Evolutionary conservation across 2,888 invertebrate species (phyloP), one percentile per base, ranked within the genome.

Genomic region (Stenchaetothrips biformis): DNA sequence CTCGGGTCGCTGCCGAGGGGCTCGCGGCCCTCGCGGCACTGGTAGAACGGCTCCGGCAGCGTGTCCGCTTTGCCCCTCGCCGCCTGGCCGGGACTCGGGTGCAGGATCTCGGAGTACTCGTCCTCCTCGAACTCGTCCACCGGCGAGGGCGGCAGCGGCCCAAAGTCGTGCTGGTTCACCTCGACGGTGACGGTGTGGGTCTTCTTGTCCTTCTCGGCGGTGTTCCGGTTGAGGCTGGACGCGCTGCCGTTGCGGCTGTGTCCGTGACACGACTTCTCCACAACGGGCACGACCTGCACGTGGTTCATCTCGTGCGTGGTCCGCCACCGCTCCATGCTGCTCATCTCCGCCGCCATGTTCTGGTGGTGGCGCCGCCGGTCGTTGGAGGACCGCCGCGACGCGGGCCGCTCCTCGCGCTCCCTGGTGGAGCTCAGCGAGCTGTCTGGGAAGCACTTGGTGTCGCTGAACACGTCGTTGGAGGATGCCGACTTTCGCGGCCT

Each of bases 61-160:
- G 83, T 84, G 81, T 83, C 83, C 4, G 82, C 81, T 79, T 84
- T 83, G 16, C 83, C 82, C 62, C 84, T 77, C 89, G 90, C 81
- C 88, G 89, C 80, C 7, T n/a, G 78, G 6, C 49, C 53, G 79
- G 49, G 49, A 53, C 88, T 86, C 7, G 89, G 88, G 82, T 87
- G 87, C 85, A 91, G 86, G 81, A 91, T 90, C 88, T 93, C 93
- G 48, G 92, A 91, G 84, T 92, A 92, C 84, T 93, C 93, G 84
- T 93, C 92, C 84, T 92, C 91, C 81, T 92, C 92, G 79, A 79
- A 80, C 87, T 94, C 94, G 86, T 93, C 93, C 13, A 93, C 93
- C 0, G 95, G 95, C 0, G 95, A 94, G 0, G 95, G 95, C 11
- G 95, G 95, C 81, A 95, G 87, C 62, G 94, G 94, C 27, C 94